A percentile compares a stretch with the other conserved stretches of the same genome.
phyloP scores from a whole-genome alignment of 2,113 vertebrate species.

The Caranx melampygus region DNA sequence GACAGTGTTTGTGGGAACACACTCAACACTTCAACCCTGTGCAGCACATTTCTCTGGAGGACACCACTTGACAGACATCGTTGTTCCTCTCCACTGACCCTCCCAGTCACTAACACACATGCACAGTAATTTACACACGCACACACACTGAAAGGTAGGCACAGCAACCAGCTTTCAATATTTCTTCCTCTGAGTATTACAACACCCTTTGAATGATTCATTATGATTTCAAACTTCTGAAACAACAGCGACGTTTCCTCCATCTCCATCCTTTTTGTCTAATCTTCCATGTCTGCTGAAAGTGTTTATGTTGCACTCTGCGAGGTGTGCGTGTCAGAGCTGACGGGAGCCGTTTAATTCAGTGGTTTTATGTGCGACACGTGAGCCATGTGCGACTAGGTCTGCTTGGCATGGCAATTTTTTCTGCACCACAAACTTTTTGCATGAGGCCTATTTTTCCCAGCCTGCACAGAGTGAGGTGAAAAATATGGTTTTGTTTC shows the following conservation, averaged over 20 bases:
- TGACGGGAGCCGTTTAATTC: conserved; percentile 27
- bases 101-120: conserved; percentile 8
- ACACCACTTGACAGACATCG: conserved; percentile 24
- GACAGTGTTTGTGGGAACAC: neutral
- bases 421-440: conserved; percentile 61
- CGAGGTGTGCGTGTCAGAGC: neutral
- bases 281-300: conserved; percentile 5
- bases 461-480: conserved; percentile 14
- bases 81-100: conserved; percentile 25
- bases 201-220: conserved; percentile 46
- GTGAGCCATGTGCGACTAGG: conserved; percentile 32
- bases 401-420: conserved; percentile 61
- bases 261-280: neutral
- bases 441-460: conserved; percentile 7
- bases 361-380: conserved; percentile 36
- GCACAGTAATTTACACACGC: neutral
- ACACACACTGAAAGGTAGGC: neutral
- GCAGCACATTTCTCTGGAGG: conserved; percentile 18
- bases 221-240: conserved; percentile 23
- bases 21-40: conserved; percentile 5
- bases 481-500: conserved; percentile 8
- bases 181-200: conserved; percentile 13
- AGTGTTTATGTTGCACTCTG: conserved; percentile 9
- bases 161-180: conserved; percentile 13
- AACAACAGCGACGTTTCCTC: conserved; percentile 20